A percentile compares a stretch with the other conserved stretches of the same genome.
These are phyloP conservation scores for Plectrocnemia conspersa DNA, from an alignment of 1,140 invertebrate genomes.

Conservation along the genomic window DNA sequence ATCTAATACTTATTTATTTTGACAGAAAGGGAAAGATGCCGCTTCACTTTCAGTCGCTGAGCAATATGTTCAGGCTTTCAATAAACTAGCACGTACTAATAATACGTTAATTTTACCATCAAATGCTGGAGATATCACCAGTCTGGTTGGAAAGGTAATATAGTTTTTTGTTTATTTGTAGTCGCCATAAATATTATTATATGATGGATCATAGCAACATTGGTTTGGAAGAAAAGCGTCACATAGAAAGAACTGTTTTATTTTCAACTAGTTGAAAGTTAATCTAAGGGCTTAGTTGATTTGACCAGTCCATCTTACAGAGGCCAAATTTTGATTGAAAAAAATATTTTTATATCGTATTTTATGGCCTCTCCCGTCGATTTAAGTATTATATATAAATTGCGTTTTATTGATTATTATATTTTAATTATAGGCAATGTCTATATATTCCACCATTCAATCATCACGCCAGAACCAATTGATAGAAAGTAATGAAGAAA, in stretches of 20 bases:
- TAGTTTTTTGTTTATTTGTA: conserved; percentile 8
- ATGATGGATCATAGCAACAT: no score
- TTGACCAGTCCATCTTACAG: no score
- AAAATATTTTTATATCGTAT: conserved; percentile 18
- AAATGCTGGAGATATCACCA: conserved; percentile 82
- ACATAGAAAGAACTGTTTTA: no score
- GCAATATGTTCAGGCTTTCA: conserved; percentile 91
- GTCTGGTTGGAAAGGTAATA: conserved; percentile 76
- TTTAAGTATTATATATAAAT: not conserved
- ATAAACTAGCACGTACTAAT: conserved; percentile 85
- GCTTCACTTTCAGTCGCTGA: conserved; percentile 90
- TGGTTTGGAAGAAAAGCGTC: no score
- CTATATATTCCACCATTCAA: conserved; percentile 64
- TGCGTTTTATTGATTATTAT: not conserved
- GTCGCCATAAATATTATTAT: no score
- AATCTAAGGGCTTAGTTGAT: no score
- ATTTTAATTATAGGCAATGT: conserved; percentile 57
- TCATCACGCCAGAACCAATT: conserved; percentile 36
- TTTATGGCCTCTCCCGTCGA: not conserved
- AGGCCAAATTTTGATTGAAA: no score
- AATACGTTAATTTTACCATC: conserved; percentile 94
- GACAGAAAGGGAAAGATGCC: conserved; percentile 75
- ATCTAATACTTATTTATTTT: conserved; percentile 18
- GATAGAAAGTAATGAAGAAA: conserved; percentile 1
- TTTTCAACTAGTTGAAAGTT: no score